A percentile compares a stretch with the other conserved stretches of the same genome.
phyloP scores from a whole-genome alignment of 2,797 vertebrate species.

The Falco rusticolus region DNA sequence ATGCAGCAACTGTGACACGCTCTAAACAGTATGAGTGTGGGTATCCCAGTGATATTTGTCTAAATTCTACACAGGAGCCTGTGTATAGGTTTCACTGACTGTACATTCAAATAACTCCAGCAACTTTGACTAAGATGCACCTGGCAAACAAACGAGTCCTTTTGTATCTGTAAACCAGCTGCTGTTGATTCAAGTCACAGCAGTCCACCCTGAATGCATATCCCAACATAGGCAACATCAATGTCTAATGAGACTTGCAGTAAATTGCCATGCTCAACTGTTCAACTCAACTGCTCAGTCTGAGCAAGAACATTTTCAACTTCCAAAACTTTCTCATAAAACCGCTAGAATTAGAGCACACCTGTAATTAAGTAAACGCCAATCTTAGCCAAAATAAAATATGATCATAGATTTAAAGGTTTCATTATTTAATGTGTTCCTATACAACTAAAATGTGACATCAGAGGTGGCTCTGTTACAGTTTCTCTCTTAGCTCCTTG shows the following conservation, averaged over 20 bases:
- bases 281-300: background rate
- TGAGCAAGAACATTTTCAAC: background rate
- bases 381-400: background rate
- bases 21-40: background rate
- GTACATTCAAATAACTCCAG: background rate
- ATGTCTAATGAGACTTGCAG: background rate
- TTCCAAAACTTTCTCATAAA: background rate
- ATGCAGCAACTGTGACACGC: background rate
- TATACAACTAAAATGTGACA: background rate
- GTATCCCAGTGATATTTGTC: background rate
- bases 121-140: background rate
- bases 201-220: background rate
- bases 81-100: background rate
- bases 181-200: background rate
- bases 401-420: background rate
- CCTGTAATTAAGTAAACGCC: background rate
- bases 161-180: background rate
- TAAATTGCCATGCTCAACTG: background rate
- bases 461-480: background rate
- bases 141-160: background rate
- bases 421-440: background rate
- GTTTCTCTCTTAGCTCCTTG: background rate
- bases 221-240: rapidly evolving
- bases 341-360: background rate
- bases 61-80: background rate